A percentile compares a stretch with the other conserved stretches of the same genome.
Conservation (phyloP, 2,797 vertebrate species). For the Sparus aurata region DNA sequence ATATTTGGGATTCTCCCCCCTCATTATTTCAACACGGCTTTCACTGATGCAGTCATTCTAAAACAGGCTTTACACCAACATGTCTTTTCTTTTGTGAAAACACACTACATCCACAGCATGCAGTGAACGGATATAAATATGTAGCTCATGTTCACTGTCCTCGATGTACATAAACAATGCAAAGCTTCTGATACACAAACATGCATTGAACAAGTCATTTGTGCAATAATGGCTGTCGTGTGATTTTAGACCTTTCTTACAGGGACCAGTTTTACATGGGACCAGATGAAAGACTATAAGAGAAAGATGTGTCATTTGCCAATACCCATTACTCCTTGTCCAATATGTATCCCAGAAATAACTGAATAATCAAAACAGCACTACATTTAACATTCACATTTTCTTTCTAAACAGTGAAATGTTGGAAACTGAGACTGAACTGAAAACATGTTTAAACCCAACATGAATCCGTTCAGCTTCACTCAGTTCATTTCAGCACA, state of each 20-base stretch:
- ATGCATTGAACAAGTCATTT: background rate
- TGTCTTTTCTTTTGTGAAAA: background rate
- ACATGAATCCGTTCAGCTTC: background rate
- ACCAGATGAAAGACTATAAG: background rate
- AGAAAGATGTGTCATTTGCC: background rate
- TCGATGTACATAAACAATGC: background rate
- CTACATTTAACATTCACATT: background rate
- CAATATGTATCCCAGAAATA: background rate
- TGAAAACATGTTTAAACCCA: constrained; percentile 4
- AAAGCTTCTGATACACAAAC: background rate
- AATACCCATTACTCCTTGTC: background rate
- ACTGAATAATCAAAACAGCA: background rate
- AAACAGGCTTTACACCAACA: background rate
- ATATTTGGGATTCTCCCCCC: constrained; percentile 6
- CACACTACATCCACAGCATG: background rate
- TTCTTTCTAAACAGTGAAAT: background rate
- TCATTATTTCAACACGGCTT: constrained; percentile 25
- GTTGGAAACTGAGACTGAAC: background rate
- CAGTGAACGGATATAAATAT: background rate
- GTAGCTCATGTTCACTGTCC: background rate
- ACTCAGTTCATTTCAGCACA: background rate
- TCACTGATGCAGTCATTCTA: background rate
- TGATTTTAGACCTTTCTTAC: background rate
- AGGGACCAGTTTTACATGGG: background rate
- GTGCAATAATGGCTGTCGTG: background rate